Percentiles rank a stretch among this genome's conserved stretches.
Conservation (phyloP, 2,888 invertebrate species). For the Onthophagus sagittarius region DNA sequence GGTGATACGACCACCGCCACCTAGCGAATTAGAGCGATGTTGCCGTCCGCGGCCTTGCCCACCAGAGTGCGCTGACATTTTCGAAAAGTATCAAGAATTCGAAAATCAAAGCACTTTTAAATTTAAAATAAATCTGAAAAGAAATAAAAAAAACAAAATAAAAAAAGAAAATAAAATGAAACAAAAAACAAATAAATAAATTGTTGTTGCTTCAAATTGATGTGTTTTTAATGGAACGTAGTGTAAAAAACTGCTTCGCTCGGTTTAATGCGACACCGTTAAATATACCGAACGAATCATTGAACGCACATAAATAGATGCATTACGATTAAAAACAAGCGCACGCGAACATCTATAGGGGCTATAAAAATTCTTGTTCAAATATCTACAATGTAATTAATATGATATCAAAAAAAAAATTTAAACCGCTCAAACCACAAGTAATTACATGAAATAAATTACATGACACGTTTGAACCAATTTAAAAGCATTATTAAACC, state of each 20-base stretch:
- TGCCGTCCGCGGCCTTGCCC: slow-evolving; percentile 41
- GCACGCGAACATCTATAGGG: neutral
- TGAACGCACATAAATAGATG: neutral
- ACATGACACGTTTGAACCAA: too few relatives aligned
- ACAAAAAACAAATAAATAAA: slow-evolving; percentile 22
- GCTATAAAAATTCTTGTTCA: too few relatives aligned
- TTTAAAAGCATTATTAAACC: too few relatives aligned
- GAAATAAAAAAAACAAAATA: slow-evolving; percentile 20
- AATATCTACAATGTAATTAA: too few relatives aligned
- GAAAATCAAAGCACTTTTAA: neutral
- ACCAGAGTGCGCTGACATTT: slow-evolving; percentile 44
- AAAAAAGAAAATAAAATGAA: slow-evolving; percentile 26
- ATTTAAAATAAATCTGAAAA: slow-evolving; percentile 23
- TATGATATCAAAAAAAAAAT: too few relatives aligned
- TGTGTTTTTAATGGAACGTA: neutral
- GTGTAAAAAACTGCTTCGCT: neutral
- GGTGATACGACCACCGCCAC: slow-evolving; percentile 37
- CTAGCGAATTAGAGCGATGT: slow-evolving; percentile 43
- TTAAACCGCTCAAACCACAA: too few relatives aligned
- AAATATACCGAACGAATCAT: neutral
- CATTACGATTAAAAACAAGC: neutral
- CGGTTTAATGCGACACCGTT: neutral
- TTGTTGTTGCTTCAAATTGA: too few relatives aligned
- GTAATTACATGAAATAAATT: too few relatives aligned
- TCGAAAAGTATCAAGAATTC: slow-evolving; percentile 19